Conservation (phyloP, 2,113 vertebrate genomes). For the Aptenodytes forsteri region DNA sequence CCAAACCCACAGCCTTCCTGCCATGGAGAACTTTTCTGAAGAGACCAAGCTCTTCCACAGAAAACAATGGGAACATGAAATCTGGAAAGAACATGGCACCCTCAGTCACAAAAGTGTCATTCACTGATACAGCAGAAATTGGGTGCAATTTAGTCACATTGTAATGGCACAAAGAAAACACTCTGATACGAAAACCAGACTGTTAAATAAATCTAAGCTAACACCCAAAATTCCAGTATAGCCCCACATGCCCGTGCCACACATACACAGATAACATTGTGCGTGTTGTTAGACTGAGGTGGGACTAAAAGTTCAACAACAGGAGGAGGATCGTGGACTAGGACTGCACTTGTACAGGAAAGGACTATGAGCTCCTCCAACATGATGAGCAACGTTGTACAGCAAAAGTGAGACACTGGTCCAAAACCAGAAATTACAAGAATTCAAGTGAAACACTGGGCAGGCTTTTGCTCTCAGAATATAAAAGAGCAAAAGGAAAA, state of each 20-base stretch:
- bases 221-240: neutral
- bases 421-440: neutral
- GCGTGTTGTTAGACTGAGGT: neutral
- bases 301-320: neutral
- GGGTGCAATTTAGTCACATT: neutral
- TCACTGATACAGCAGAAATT: neutral
- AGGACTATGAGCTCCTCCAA: neutral
- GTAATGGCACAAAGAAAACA: neutral
- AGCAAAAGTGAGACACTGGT: neutral
- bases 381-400: rapidly evolving
- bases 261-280: rapidly evolving
- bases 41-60: neutral
- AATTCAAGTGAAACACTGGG: neutral
- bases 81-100: neutral
- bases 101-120: neutral
- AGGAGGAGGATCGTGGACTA: rapidly evolving
- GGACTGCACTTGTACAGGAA: neutral
- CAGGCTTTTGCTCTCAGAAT: neutral
- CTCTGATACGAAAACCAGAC: neutral
- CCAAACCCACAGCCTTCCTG: neutral
- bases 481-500: neutral
- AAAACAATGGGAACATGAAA: neutral
- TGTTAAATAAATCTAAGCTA: neutral
- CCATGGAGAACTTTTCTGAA: neutral
- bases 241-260: neutral